Percentiles rank a stretch among this genome's conserved stretches.
phyloP scores from a whole-genome alignment of 1,140 invertebrate species.

The Cyclargus thomasi region DNA sequence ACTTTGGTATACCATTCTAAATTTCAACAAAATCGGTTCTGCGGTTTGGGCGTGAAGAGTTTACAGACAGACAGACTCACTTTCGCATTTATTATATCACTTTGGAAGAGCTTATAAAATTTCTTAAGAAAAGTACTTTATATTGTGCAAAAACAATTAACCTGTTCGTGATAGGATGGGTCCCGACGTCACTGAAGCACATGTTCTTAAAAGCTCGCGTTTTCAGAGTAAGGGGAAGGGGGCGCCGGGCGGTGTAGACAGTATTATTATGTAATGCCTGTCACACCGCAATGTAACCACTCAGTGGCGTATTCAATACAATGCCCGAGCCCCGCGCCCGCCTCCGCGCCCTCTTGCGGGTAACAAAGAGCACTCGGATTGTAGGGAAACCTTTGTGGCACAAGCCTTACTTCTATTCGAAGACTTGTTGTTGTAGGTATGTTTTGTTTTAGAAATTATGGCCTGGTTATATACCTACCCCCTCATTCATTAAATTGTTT shows the following conservation, averaged over 20 bases:
- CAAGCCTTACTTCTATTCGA: background rate
- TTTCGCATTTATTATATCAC: too few relatives aligned
- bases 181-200: background rate
- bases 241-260: background rate
- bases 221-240: background rate
- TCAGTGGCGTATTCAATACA: slow-evolving; percentile 2
- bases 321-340: background rate
- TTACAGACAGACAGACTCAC: too few relatives aligned
- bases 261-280: slow-evolving; percentile 4
- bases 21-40: too few relatives aligned
- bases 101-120: too few relatives aligned
- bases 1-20: too few relatives aligned
- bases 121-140: too few relatives aligned
- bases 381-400: background rate
- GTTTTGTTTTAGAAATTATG: too few relatives aligned
- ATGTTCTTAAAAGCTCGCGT: background rate
- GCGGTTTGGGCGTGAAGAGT: too few relatives aligned
- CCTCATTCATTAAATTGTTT: too few relatives aligned
- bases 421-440: background rate
- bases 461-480: too few relatives aligned
- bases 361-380: background rate
- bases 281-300: background rate
- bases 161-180: too few relatives aligned
- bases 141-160: too few relatives aligned
- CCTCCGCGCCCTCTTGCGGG: background rate